Conservation (phyloP, 1,140 invertebrate species). For the Agraylea sexmaculata region DNA sequence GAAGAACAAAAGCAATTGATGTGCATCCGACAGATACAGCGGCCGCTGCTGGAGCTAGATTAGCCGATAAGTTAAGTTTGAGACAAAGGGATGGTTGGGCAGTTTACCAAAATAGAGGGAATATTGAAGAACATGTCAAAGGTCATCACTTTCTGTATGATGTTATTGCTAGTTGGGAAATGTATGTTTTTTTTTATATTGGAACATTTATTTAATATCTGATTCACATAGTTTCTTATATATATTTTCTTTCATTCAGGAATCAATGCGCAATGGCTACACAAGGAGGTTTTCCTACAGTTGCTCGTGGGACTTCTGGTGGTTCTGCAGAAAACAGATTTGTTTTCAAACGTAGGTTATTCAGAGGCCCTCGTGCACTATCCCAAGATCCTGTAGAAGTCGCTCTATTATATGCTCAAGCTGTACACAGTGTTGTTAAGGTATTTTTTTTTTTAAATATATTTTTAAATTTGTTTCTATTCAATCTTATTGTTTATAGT, state of each 20-base stretch:
- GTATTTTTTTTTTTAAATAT: conserved; percentile 39
- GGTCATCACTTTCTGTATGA: conserved; percentile 90
- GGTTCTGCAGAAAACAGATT: conserved; percentile 84
- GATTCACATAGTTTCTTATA: not conserved
- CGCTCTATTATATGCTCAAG: conserved; percentile 88
- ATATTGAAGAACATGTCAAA: conserved; percentile 83
- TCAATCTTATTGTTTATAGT: conserved; percentile 36
- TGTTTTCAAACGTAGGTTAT: conserved; percentile 84
- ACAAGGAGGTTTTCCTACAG: conserved; percentile 19
- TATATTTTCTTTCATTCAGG: conserved; percentile 12
- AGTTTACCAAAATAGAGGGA: conserved; percentile 75
- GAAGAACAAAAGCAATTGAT: conserved; percentile 88
- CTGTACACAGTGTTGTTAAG: conserved; percentile 88
- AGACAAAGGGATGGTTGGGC: conserved; percentile 72
- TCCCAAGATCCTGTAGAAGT: conserved; percentile 96
- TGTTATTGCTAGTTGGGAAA: conserved; percentile 87
- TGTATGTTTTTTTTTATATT: conserved; percentile 42
- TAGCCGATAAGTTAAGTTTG: conserved; percentile 82
- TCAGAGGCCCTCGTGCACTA: conserved; percentile 75
- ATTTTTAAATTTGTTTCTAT: not conserved
- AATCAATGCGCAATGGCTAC: conserved; percentile 18
- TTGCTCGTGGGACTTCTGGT: conserved; percentile 22
- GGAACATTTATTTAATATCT: not conserved
- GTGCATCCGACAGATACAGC: conserved; percentile 91
- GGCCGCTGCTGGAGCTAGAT: conserved; percentile 72